Base-by-base conservation (phyloP, 2,113 vertebrate species). In the Vanacampus margaritifer region DNA sequence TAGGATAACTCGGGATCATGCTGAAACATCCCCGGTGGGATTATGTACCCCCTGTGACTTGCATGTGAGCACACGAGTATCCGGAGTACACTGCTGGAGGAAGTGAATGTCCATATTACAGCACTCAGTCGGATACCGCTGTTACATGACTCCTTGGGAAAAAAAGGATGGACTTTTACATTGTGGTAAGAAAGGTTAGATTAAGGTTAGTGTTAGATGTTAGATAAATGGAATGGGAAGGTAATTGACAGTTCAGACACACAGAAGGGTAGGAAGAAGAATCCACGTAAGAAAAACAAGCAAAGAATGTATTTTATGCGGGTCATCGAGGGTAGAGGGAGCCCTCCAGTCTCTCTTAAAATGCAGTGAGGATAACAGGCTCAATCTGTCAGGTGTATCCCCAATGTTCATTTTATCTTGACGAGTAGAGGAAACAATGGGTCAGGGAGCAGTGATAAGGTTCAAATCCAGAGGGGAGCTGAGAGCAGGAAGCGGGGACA, bases 301-400 rank as follows among this genome's bases (percentile, higher is more conserved):
- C 43, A 53, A n/a, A 28, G 23, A 39, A 48, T 41, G 51, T 64
- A 61, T 70, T 60, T 19, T 14, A 61, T 23, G 26, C 68, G 32
- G 64, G 63, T 74, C 75, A 53, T 6, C 70, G 36, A 60, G 48
- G 65, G 45, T 67, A 45, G 39, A 43, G 5, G 11, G 41, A 67
- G 60, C 51, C 50, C 46, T 8, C 51, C 35, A 39, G 60, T 68
- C 71, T 62, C 26, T 37, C 0, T n/a, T 17, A 60, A 59, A 69
- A 74, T 76, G 54, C 62, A 67, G 17, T 59, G 67, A 79, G 63
- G 57, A 50, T 43, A 67, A 67, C 28, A 76, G 66, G 54, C 32
- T 46, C 58, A 67, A 80, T 64, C 56, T 69, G 78, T 78, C 73
- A 74, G 73, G 23, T 69, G 73, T 51, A 72, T 61, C 66, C 23